Base-by-base conservation (phyloP, 2,113 vertebrate species). In the Ceuthmochares aereus region DNA sequence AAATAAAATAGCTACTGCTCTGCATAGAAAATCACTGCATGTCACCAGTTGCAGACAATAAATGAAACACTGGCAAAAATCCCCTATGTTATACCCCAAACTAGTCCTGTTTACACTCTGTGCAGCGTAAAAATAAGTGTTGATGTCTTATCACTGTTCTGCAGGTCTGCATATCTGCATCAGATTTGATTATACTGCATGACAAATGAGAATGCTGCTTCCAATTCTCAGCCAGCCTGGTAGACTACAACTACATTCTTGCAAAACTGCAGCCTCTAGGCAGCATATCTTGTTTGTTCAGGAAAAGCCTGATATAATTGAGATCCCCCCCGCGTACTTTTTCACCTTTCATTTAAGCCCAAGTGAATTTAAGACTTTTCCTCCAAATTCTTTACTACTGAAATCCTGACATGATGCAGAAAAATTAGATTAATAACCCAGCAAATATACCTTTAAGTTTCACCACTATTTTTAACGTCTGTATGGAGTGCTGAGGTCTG, bases 101-200 rank as follows among this genome's bases (percentile, higher is more conserved):
- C 55, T 75, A 45, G 55, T 80, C n/a, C 89, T 80, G 75, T 68
- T 59, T 60, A 67, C 36, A 42, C 20, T 85, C 68, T 59, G 0
- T 54, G 52, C 58, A 62, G 62, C 60, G 75, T 66, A 70, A 86
- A 67, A 62, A 49, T 59, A 58, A 62, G 34, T 4, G 32, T 7
- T 45, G 30, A 69, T 49, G 55, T 72, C 84, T 93, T 93, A 89
- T 93, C 92, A 67, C 62, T 49, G 55, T 32, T 73, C 49, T 56
- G 59, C 94, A 96, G 92, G 73, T 88, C 78, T 96, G 79, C 68
- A 90, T 74, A 82, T 91, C 68, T 92, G 88, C 81, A 95, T 70
- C 78, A 42, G 75, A 79, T 91, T 86, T 94, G 51, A 93, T 82
- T 91, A 66, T 32, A 51, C 30, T 72, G 68, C 78, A 66, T 66